Conservation (phyloP, 2,888 invertebrate genomes). For the Cancer borealis region DNA sequence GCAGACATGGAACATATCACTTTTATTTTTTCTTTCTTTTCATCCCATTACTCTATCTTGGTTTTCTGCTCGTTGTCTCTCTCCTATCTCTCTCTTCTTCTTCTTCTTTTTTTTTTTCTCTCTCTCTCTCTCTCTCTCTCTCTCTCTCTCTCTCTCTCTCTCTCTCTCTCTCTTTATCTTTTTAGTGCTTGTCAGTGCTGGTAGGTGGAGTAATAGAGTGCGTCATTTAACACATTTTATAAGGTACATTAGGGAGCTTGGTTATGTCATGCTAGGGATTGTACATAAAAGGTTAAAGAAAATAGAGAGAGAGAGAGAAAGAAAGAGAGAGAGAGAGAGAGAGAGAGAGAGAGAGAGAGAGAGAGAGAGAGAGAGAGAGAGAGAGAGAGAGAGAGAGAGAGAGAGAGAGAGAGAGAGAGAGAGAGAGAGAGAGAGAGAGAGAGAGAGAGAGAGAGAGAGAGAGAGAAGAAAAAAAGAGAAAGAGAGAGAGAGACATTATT, state of each 20-base stretch:
- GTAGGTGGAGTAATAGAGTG: background rate
- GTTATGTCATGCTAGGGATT: background rate
- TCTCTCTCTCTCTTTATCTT: background rate
- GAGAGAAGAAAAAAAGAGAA: background rate
- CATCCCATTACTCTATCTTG: background rate
- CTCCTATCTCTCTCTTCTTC: background rate
- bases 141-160: constrained; percentile 25
- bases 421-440: background rate
- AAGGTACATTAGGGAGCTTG: background rate
- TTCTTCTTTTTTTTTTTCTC: background rate
- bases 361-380: background rate
- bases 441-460: background rate
- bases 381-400: background rate
- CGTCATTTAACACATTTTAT: constrained; percentile 29
- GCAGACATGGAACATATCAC: background rate
- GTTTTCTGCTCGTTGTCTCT: background rate
- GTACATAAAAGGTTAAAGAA: background rate
- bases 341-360: background rate
- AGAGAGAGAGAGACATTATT: background rate
- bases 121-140: background rate
- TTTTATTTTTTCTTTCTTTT: background rate
- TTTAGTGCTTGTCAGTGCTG: background rate
- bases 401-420: background rate
- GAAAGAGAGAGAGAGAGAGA: background rate
- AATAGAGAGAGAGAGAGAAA: background rate